These are phyloP conservation scores for Bovichtus variegatus DNA, from an alignment of 2,797 vertebrate genomes.

Conservation along the genomic window DNA sequence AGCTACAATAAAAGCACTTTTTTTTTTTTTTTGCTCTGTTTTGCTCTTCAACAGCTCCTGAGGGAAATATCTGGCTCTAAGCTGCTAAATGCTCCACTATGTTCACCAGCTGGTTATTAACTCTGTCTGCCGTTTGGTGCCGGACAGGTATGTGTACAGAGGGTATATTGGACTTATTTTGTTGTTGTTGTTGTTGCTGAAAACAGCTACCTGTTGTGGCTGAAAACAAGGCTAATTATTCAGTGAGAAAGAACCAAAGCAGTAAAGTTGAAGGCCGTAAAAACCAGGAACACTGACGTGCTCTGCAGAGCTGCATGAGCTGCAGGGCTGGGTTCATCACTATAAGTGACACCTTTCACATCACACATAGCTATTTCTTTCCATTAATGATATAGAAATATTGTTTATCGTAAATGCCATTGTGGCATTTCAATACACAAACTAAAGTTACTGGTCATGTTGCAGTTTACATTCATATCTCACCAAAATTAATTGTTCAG, in stretches of 20 bases:
- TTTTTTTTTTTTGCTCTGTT: too few relatives aligned
- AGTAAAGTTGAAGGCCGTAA: too few relatives aligned
- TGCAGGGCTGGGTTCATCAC: background rate
- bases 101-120: background rate
- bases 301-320: background rate
- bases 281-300: background rate
- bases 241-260: background rate
- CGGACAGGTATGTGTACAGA: background rate
- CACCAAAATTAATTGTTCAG: too few relatives aligned
- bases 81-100: too few relatives aligned
- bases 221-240: background rate
- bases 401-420: background rate
- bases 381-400: background rate
- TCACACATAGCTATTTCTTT: background rate
- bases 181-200: too few relatives aligned
- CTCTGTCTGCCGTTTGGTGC: background rate
- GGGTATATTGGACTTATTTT: background rate
- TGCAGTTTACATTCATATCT: too few relatives aligned
- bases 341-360: too few relatives aligned
- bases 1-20: background rate
- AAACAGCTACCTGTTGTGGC: too few relatives aligned
- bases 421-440: background rate
- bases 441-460: too few relatives aligned
- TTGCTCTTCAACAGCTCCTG: background rate
- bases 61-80: background rate